Evolutionary conservation across 2,113 vertebrate genomes (phyloP).

Genomic region (Sceloporus tristichus): DNA sequence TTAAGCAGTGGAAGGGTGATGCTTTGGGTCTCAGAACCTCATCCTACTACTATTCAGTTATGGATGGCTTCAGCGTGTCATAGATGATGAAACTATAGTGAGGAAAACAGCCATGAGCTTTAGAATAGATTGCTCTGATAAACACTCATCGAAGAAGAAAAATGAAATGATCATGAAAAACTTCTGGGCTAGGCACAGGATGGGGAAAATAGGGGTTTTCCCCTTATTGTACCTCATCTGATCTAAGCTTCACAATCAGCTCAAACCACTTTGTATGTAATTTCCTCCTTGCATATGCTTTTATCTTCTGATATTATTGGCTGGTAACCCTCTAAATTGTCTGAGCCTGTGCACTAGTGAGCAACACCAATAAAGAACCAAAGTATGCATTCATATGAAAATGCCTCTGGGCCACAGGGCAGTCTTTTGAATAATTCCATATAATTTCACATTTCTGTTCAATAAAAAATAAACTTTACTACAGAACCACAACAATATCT

Average conservation of each 20-base stretch:
- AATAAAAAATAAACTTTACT: not conserved
- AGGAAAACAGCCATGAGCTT: not conserved
- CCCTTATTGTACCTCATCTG: not conserved
- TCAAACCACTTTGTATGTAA: not conserved
- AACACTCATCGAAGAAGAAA: not conserved
- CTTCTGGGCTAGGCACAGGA: not conserved
- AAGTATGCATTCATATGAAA: constrained; percentile 13
- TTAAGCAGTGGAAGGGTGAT: not conserved
- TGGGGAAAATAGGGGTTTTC: not conserved
- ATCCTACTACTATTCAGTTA: not conserved
- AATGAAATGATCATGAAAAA: not conserved
- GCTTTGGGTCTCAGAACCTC: not conserved
- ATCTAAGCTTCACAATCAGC: not conserved
- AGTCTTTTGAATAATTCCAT: not conserved
- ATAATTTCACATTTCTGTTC: not conserved
- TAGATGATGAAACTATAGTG: not conserved
- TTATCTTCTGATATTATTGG: not conserved
- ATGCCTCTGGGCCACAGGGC: not conserved
- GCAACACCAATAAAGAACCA: not conserved
- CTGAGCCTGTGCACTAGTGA: not conserved
- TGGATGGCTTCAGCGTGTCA: not conserved
- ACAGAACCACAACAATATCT: not conserved
- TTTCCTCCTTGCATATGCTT: not conserved
- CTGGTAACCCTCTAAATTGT: not conserved
- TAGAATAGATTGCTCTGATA: not conserved